Conservation (phyloP, 2,113 vertebrate species). For the Hystrix cristata region DNA sequence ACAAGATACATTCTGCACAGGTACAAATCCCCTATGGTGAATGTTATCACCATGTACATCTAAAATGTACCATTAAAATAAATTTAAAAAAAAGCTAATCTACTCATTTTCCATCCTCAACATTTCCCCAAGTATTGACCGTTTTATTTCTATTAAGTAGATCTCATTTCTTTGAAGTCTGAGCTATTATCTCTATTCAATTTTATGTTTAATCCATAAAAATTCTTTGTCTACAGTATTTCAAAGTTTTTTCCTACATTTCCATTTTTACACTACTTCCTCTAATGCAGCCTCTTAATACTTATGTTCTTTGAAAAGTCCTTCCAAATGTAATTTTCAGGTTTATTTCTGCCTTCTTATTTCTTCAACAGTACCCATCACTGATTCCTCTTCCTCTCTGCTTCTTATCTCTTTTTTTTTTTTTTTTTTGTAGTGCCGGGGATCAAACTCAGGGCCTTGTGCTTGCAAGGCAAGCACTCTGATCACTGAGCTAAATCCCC, state of each 20-base stretch:
- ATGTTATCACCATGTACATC: no score
- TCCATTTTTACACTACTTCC: not conserved
- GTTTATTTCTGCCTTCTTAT: not conserved
- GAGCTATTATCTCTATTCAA: not conserved
- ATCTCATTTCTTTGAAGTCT: not conserved
- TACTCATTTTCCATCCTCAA: not conserved
- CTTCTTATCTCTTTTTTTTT: no score
- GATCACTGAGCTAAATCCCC: no score
- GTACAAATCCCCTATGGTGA: no score
- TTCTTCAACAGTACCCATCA: not conserved
- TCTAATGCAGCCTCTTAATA: not conserved
- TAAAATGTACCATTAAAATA: no score
- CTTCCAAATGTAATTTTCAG: not conserved
- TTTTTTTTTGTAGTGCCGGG: no score
- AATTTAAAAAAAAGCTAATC: not conserved
- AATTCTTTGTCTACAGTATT: not conserved
- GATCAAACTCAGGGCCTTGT: no score
- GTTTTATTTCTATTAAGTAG: conserved; percentile 21
- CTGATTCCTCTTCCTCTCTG: not conserved
- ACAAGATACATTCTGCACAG: no score
- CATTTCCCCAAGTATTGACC: not conserved
- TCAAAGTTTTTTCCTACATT: not conserved
- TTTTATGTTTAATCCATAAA: conserved; percentile 13
- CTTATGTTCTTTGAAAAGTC: not conserved
- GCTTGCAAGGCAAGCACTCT: no score